Conservation (phyloP, 2,888 invertebrate species). For the Maniola hyperantus region DNA sequence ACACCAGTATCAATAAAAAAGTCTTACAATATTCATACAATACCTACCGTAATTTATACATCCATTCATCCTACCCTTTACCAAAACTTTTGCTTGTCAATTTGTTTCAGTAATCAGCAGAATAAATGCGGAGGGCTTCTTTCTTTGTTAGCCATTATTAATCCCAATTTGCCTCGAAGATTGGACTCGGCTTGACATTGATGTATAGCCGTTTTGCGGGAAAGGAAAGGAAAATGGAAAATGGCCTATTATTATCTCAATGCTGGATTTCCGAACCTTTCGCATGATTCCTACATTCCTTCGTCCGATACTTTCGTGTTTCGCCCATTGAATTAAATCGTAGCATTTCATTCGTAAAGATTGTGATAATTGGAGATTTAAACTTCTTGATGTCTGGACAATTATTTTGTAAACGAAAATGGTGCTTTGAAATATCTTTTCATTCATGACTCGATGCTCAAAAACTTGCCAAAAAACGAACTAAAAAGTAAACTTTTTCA, state of each 20-base stretch:
- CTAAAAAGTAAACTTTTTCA: no score
- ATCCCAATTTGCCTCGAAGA: conserved; percentile 65
- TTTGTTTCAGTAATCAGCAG: conserved; percentile 68
- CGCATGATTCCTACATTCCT: conserved; percentile 12
- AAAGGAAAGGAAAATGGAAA: conserved; percentile 29
- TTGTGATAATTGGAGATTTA: neutral
- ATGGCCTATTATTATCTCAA: conserved; percentile 33
- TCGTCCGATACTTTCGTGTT: conserved; percentile 3
- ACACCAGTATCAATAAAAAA: no score
- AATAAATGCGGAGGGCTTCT: conserved; percentile 57
- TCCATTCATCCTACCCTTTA: conserved; percentile 39
- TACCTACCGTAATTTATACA: neutral
- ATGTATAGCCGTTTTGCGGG: conserved; percentile 56
- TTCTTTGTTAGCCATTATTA: conserved; percentile 66
- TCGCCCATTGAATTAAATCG: conserved; percentile 1
- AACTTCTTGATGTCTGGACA: no score
- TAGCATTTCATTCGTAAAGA: neutral
- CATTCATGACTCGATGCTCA: no score
- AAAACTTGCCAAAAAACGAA: no score
- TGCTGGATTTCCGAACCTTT: conserved; percentile 21
- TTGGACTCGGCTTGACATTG: conserved; percentile 53
- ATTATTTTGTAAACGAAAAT: no score
- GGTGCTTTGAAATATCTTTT: no score
- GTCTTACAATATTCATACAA: no score
- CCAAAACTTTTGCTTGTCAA: conserved; percentile 50